phyloP scores from a whole-genome alignment of 2,888 invertebrate genomes.

The Philonicus albiceps region DNA sequence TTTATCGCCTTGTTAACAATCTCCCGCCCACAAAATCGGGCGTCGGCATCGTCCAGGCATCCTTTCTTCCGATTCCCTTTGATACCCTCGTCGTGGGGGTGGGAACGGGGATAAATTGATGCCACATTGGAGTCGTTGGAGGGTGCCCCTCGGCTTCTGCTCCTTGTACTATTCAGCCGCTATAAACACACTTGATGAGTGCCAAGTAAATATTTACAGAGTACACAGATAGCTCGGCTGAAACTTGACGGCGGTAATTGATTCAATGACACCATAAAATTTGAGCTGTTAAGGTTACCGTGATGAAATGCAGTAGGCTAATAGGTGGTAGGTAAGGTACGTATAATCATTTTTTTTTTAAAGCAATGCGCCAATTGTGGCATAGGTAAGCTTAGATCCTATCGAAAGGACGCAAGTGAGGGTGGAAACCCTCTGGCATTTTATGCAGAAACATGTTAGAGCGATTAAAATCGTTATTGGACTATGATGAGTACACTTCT shows the following conservation, averaged over 20 bases:
- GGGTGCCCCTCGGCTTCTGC: not conserved
- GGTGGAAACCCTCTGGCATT: not conserved
- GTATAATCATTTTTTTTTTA: not conserved
- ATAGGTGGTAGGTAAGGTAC: not conserved
- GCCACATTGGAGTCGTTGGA: not conserved
- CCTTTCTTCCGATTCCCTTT: not conserved
- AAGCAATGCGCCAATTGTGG: not conserved
- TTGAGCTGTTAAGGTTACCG: constrained; percentile 11
- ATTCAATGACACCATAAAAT: constrained; percentile 41
- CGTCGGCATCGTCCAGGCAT: constrained; percentile 6
- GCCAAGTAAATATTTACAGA: constrained; percentile 30
- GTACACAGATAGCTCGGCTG: constrained; percentile 23
- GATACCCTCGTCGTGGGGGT: not conserved
- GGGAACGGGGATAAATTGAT: not conserved
- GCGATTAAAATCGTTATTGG: not conserved
- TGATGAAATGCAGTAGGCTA: not conserved
- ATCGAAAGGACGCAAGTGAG: not conserved
- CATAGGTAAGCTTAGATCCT: not conserved
- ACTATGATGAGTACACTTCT: not conserved
- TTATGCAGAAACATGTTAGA: not conserved
- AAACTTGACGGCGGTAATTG: constrained; percentile 33
- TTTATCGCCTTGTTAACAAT: not conserved
- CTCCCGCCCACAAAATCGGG: not conserved
- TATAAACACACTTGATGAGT: constrained; percentile 36
- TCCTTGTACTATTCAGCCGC: constrained; percentile 14